Conservation (phyloP, 2,797 vertebrate species). For the Sebastes alutus region DNA sequence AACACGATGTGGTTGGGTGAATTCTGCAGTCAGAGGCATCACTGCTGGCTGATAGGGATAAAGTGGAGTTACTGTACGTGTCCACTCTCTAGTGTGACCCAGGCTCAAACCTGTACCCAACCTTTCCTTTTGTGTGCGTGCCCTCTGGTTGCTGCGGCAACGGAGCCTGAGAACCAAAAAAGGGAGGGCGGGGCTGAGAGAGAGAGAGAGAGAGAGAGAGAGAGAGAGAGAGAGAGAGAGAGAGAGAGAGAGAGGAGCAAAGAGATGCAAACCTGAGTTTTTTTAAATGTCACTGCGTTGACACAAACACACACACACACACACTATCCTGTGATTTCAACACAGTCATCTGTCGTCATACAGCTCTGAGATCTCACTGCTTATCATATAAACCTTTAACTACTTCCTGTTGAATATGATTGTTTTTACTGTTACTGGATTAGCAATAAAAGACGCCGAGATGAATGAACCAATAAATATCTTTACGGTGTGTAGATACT, state of each 20-base stretch:
- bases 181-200: background rate
- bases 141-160: slow-evolving; percentile 63
- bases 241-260: background rate
- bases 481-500: background rate
- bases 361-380: background rate
- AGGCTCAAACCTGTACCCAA: slow-evolving; percentile 44
- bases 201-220: background rate
- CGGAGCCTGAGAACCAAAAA: slow-evolving; percentile 63
- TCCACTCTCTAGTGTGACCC: slow-evolving; percentile 31
- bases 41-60: slow-evolving; percentile 7
- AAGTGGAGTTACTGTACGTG: background rate
- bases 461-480: background rate
- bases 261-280: slow-evolving; percentile 30
- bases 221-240: background rate
- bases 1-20: background rate
- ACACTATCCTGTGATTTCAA: background rate
- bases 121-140: slow-evolving; percentile 34
- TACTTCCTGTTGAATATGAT: background rate
- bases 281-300: background rate
- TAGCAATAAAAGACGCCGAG: background rate
- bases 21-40: background rate
- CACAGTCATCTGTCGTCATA: background rate
- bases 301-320: background rate
- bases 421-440: background rate
- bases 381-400: background rate